These are phyloP conservation scores for Sphinx pinastri DNA, from an alignment of 2,888 invertebrate species.

Conservation along the genomic window DNA sequence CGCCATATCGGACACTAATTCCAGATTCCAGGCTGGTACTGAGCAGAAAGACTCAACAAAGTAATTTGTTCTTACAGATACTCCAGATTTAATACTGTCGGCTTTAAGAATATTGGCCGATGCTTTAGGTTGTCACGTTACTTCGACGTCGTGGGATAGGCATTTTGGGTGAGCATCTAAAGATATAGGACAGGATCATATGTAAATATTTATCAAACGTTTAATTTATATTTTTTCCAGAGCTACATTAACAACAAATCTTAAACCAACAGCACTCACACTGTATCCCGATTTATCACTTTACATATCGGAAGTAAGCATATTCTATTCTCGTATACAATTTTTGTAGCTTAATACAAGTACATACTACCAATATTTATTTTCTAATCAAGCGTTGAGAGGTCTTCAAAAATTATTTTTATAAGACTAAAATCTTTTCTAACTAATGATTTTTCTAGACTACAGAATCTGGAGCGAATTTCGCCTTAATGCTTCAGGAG, in stretches of 20 bases:
- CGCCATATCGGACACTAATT: too few species aligned
- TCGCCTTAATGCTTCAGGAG: conserved; percentile 87
- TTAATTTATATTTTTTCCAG: conserved; percentile 50
- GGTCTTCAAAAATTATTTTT: too few species aligned
- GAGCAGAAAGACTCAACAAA: too few species aligned
- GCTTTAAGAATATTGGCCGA: conserved; percentile 90
- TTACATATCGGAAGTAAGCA: conserved; percentile 69
- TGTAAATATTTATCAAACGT: neutral
- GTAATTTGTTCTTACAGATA: conserved; percentile 68
- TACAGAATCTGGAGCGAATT: conserved; percentile 84
- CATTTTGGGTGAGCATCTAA: conserved; percentile 70
- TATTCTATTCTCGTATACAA: neutral
- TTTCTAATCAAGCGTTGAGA: too few species aligned
- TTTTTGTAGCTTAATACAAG: too few species aligned
- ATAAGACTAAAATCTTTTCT: too few species aligned
- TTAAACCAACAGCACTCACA: conserved; percentile 65
- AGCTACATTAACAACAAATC: conserved; percentile 70
- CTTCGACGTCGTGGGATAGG: conserved; percentile 92
- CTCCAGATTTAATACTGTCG: conserved; percentile 87
- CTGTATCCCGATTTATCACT: conserved; percentile 70
- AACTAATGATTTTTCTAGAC: conserved; percentile 62
- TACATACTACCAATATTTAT: too few species aligned
- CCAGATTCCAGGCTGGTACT: too few species aligned
- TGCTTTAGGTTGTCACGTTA: conserved; percentile 90
- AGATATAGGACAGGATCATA: neutral